A percentile compares a stretch with the other conserved stretches of the same genome.
Conservation (phyloP, 2,113 vertebrate genomes). For the Drymodes brunneopygia region DNA sequence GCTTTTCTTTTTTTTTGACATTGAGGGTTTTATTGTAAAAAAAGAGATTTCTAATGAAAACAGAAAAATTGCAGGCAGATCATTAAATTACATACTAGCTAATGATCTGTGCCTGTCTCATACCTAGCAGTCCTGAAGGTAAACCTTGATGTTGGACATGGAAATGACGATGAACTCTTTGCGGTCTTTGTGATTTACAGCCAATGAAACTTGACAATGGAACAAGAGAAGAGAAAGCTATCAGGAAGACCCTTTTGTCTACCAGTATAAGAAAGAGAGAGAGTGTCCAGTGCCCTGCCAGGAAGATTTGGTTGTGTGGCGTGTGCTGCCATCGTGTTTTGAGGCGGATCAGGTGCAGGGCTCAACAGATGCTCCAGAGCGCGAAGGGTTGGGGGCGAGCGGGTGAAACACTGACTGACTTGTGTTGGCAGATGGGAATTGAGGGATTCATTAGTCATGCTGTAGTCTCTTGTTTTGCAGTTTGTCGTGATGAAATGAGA, state of each 20-base stretch:
- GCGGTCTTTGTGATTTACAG: background rate
- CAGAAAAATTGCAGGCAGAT: background rate
- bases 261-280: background rate
- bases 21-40: background rate
- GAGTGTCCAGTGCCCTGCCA: background rate
- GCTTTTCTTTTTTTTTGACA: background rate
- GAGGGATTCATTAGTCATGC: conserved; percentile 45
- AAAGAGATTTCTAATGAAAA: background rate
- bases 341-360: background rate
- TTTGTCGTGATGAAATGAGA: background rate
- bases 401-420: conserved; percentile 13
- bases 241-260: background rate
- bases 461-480: conserved; percentile 28
- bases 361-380: accelerated
- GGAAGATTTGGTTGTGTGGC: background rate
- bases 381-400: background rate
- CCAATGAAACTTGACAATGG: background rate
- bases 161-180: background rate
- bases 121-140: background rate
- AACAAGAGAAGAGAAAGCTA: background rate
- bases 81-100: background rate
- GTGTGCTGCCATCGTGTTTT: background rate
- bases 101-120: background rate
- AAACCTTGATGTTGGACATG: background rate
- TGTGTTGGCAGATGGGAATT: conserved; percentile 35